These are phyloP conservation scores for Nomada ruficornis DNA, from an alignment of 2,888 invertebrate species.

Conservation along the genomic window DNA sequence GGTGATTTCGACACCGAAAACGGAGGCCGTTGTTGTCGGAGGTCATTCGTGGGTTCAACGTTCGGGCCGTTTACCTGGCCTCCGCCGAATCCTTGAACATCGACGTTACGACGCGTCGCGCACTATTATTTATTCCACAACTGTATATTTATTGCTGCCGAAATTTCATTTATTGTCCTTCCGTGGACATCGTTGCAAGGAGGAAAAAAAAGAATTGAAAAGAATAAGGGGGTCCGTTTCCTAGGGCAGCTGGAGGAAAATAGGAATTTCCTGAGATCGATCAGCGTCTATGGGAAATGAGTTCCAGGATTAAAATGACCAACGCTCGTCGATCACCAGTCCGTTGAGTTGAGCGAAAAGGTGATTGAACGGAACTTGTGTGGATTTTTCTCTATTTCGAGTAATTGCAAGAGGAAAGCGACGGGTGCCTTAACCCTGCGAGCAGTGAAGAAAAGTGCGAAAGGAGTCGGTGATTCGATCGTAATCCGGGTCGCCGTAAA, in stretches of 20 bases:
- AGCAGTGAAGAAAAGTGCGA: conserved; percentile 68
- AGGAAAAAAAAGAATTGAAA: not conserved
- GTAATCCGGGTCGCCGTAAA: conserved; percentile 77
- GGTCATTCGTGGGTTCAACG: conserved; percentile 80
- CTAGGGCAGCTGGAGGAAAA: too few relatives aligned
- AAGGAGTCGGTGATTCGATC: conserved; percentile 67
- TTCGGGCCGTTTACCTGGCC: conserved; percentile 71
- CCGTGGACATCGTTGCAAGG: not conserved
- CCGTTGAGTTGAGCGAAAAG: too few relatives aligned
- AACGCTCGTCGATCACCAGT: too few relatives aligned
- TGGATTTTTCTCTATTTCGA: not conserved
- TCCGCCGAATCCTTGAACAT: conserved; percentile 66
- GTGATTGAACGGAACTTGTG: not conserved
- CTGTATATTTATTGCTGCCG: conserved; percentile 34
- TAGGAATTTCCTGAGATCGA: too few relatives aligned
- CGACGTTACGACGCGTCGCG: conserved; percentile 40
- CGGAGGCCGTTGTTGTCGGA: conserved; percentile 77
- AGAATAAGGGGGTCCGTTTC: not conserved
- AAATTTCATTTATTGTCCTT: not conserved
- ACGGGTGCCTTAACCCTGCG: conserved; percentile 77
- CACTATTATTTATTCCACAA: conserved; percentile 60
- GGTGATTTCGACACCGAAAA: conserved; percentile 70
- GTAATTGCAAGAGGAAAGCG: conserved; percentile 3
- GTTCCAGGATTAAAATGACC: too few relatives aligned
- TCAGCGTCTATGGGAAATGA: too few relatives aligned